Conservation (phyloP, 2,888 invertebrate species). For the Spicauda simplicius region DNA sequence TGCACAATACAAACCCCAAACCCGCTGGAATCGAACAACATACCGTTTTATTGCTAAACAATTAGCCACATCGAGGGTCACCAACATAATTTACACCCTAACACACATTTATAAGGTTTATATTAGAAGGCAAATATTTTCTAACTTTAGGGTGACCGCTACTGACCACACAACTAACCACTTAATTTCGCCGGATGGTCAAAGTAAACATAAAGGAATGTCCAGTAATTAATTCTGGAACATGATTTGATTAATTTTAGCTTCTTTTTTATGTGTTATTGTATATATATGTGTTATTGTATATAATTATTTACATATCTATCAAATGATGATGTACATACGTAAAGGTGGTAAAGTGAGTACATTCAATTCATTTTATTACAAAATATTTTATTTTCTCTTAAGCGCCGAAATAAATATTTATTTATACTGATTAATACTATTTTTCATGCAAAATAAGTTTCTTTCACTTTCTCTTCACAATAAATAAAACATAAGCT, state of each 20-base stretch:
- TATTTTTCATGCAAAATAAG: too few relatives aligned
- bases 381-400: too few relatives aligned
- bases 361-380: too few relatives aligned
- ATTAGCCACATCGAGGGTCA: conserved; percentile 52
- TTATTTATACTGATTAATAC: too few relatives aligned
- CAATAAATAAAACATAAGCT: too few relatives aligned
- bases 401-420: too few relatives aligned
- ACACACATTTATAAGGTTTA: conserved; percentile 44
- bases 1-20: conserved; percentile 50
- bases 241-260: conserved; percentile 15
- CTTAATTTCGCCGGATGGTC: conserved; percentile 57
- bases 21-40: conserved; percentile 53
- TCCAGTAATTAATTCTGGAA: conserved; percentile 14
- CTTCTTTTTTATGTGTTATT: not conserved
- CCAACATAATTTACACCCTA: conserved; percentile 40
- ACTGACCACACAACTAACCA: conserved; percentile 60
- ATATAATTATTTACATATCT: not conserved
- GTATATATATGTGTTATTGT: too few relatives aligned
- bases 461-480: too few relatives aligned
- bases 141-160: conserved; percentile 44
- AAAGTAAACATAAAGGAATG: conserved; percentile 56
- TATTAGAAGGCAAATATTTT: conserved; percentile 37
- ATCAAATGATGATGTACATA: not conserved
- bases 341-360: too few relatives aligned
- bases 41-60: conserved; percentile 74